Percentiles rank a stretch among this genome's conserved stretches.
Evolutionary conservation across 2,797 vertebrate genomes (phyloP).

Genomic region (Uromys caudimaculatus): DNA sequence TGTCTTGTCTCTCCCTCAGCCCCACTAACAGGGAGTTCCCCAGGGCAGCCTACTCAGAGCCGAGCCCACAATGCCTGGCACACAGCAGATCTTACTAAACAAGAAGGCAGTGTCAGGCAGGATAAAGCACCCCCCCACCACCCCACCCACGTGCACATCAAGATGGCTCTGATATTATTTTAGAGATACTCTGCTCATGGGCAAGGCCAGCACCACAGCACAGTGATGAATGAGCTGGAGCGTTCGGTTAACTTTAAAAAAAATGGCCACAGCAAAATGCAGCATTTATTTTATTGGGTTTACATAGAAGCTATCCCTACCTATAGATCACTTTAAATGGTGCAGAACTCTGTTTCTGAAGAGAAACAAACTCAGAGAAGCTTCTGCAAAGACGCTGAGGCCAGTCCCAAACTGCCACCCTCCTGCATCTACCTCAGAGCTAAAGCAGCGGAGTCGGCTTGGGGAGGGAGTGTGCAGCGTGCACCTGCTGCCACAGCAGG

Average conservation of each 20-base stretch:
- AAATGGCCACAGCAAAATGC: constrained; percentile 52
- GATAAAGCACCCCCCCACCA: constrained; percentile 27
- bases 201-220: neutral
- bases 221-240: constrained; percentile 9
- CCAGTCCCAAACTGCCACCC: neutral
- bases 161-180: constrained; percentile 43
- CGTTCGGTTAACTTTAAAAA: constrained; percentile 40
- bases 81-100: neutral
- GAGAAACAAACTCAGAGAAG: constrained; percentile 44
- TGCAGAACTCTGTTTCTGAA: constrained; percentile 52
- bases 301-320: constrained; percentile 55
- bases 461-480: accelerated
- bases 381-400: neutral
- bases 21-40: neutral
- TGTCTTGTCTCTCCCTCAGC: neutral
- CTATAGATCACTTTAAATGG: constrained; percentile 51
- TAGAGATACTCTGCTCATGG: constrained; percentile 11
- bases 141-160: neutral
- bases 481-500: neutral
- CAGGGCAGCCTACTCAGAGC: neutral
- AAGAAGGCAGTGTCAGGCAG: constrained; percentile 44
- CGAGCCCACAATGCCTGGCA: neutral
- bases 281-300: constrained; percentile 56
- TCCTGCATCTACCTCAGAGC: accelerated
- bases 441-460: neutral